A percentile compares a stretch with the other conserved stretches of the same genome.
These are phyloP conservation scores for Thaumatotibia leucotreta DNA, from an alignment of 1,140 invertebrate species.

Conservation along the genomic window DNA sequence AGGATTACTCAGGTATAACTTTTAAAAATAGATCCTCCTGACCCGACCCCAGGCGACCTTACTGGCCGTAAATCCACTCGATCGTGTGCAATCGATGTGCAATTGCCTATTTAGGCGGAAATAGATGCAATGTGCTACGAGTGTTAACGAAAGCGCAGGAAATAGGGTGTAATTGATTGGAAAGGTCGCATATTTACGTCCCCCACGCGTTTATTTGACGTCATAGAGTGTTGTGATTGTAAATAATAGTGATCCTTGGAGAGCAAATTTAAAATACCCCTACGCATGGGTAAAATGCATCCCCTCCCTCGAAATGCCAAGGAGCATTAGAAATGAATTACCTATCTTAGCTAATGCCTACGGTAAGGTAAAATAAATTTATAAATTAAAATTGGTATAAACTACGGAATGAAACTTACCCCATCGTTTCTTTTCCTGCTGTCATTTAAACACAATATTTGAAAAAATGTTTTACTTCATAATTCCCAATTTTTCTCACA, in stretches of 20 bases:
- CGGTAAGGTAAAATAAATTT: background rate
- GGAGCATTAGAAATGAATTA: conserved; percentile 39
- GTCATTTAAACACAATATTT: conserved; percentile 78
- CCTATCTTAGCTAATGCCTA: conserved; percentile 21
- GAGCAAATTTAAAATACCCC: conserved; percentile 61
- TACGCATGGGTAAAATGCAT: conserved; percentile 70
- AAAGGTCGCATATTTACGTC: background rate
- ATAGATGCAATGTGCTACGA: conserved; percentile 20
- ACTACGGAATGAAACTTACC: conserved; percentile 63
- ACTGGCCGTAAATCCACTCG: conserved; percentile 47
- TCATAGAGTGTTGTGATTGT: background rate
- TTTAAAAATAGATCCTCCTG: conserved; percentile 55
- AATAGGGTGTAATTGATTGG: conserved; percentile 11
- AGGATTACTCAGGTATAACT: conserved; percentile 40
- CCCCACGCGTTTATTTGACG: background rate
- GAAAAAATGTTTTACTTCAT: conserved; percentile 68
- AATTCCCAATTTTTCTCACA: conserved; percentile 64
- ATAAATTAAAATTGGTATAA: conserved; percentile 16
- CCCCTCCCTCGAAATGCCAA: conserved; percentile 73
- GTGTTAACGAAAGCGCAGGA: conserved; percentile 6
- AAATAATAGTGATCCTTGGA: conserved; percentile 18
- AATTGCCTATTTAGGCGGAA: conserved; percentile 44
- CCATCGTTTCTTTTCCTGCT: conserved; percentile 81
- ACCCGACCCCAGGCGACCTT: conserved; percentile 49
- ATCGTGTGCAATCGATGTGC: conserved; percentile 63